A percentile compares a stretch with the other conserved stretches of the same genome.
Evolutionary conservation across 2,797 vertebrate genomes (phyloP).

Genomic region (Podargus strigoides): DNA sequence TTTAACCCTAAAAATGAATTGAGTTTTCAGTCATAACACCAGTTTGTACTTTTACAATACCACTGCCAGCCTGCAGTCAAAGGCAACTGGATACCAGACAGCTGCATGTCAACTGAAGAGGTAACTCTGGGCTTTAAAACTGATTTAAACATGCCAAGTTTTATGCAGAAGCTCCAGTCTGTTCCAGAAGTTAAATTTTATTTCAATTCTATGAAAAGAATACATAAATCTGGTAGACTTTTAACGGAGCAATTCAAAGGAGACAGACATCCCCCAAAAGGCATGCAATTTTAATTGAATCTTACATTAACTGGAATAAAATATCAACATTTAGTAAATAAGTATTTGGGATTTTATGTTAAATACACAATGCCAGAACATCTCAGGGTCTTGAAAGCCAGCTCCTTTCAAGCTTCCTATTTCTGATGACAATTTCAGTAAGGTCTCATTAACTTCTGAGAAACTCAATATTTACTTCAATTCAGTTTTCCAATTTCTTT

Average conservation of each 20-base stretch:
- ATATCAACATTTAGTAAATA: background rate
- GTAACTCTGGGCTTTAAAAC: background rate
- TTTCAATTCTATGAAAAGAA: background rate
- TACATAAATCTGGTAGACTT: background rate
- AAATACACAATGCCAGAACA: background rate
- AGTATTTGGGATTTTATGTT: background rate
- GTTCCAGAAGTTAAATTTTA: background rate
- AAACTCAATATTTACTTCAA: background rate
- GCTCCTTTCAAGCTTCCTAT: background rate
- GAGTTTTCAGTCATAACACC: background rate
- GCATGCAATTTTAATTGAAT: background rate
- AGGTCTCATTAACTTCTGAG: background rate
- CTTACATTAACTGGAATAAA: background rate
- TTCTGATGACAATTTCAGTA: background rate
- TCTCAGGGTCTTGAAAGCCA: background rate
- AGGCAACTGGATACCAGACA: background rate
- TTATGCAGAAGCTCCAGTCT: background rate
- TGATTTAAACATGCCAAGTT: background rate
- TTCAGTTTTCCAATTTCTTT: background rate
- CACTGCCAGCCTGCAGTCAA: background rate
- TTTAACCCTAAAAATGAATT: background rate
- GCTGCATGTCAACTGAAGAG: background rate
- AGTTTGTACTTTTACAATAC: background rate
- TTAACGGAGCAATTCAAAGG: background rate
- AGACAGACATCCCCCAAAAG: background rate